A percentile compares a stretch with the other conserved stretches of the same genome.
These are phyloP conservation scores for Neolamprologus brichardi DNA, from an alignment of 2,113 vertebrate species.

Conservation along the genomic window DNA sequence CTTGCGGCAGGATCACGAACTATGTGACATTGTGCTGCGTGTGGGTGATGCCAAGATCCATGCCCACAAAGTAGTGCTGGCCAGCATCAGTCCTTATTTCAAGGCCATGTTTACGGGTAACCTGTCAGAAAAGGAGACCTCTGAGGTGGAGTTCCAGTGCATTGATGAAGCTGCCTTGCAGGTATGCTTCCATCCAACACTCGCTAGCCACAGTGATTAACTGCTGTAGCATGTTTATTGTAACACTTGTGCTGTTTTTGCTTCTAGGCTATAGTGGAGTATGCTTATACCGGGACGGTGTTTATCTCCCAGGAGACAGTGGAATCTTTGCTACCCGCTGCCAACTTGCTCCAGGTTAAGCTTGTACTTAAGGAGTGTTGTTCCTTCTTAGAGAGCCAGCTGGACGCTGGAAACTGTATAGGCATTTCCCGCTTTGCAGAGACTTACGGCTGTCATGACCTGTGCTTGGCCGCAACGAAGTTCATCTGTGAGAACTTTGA, in stretches of 20 bases:
- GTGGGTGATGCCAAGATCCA: slow-evolving; percentile 96
- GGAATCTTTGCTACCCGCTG: slow-evolving; percentile 92
- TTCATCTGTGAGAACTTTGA: slow-evolving; percentile 97
- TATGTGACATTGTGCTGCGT: slow-evolving; percentile 91
- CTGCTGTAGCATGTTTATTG: not conserved
- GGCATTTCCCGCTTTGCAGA: slow-evolving; percentile 97
- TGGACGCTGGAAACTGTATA: slow-evolving; percentile 95
- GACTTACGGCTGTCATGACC: slow-evolving; percentile 93
- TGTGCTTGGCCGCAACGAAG: slow-evolving; percentile 89
- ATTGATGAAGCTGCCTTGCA: slow-evolving; percentile 90
- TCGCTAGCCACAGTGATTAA: not conserved
- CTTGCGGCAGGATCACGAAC: slow-evolving; percentile 92
- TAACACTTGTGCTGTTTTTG: not conserved
- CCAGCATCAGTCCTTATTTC: slow-evolving; percentile 98
- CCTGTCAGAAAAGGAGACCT: slow-evolving; percentile 93
- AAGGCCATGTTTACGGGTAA: slow-evolving; percentile 99
- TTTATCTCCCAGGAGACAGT: slow-evolving; percentile 97
- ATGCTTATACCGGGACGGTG: slow-evolving; percentile 93
- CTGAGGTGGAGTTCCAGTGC: slow-evolving; percentile 95
- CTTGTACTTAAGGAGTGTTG: slow-evolving; percentile 97
- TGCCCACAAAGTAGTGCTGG: slow-evolving; percentile 94
- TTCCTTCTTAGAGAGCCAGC: slow-evolving; percentile 91
- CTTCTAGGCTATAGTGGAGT: slow-evolving; percentile 90
- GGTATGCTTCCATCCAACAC: slow-evolving; percentile 51
- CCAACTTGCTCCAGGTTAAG: slow-evolving; percentile 96